Conservation (phyloP, 2,888 invertebrate species). For the Chironomus tentans region DNA sequence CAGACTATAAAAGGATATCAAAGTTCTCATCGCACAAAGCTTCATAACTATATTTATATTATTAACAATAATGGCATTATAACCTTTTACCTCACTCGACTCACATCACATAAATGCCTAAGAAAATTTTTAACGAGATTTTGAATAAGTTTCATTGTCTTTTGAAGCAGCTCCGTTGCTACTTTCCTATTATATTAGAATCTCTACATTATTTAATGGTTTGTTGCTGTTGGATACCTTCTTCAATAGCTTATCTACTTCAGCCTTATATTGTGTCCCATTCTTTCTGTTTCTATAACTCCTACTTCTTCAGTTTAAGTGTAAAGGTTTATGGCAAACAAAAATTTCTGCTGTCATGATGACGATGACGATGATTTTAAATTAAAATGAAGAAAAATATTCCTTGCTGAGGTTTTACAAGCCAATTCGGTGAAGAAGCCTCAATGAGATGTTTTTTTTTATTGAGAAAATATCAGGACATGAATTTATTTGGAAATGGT, state of each 20-base stretch:
- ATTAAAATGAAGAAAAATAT: background rate
- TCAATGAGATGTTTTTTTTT: background rate
- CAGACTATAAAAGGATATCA: too few relatives aligned
- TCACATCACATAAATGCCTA: background rate
- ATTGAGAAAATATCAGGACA: background rate
- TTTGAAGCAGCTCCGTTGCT: background rate
- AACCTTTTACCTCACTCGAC: background rate
- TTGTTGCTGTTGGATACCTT: slow-evolving; percentile 21
- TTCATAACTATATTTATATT: too few relatives aligned
- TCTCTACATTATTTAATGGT: slow-evolving; percentile 26
- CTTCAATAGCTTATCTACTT: too few relatives aligned
- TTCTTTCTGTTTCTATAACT: background rate
- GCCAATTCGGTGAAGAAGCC: background rate
- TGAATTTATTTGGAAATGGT: too few relatives aligned
- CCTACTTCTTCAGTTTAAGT: too few relatives aligned
- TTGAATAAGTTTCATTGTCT: background rate
- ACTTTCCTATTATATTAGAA: background rate
- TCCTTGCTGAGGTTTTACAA: background rate
- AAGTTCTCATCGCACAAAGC: too few relatives aligned
- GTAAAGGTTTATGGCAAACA: background rate
- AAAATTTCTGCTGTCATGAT: background rate
- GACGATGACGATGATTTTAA: background rate
- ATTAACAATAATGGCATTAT: background rate
- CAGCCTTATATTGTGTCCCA: background rate
- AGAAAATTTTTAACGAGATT: background rate